These are phyloP conservation scores for Scelioninae gen. 2 DNA, from an alignment of 2,888 invertebrate genomes.

Conservation along the genomic window DNA sequence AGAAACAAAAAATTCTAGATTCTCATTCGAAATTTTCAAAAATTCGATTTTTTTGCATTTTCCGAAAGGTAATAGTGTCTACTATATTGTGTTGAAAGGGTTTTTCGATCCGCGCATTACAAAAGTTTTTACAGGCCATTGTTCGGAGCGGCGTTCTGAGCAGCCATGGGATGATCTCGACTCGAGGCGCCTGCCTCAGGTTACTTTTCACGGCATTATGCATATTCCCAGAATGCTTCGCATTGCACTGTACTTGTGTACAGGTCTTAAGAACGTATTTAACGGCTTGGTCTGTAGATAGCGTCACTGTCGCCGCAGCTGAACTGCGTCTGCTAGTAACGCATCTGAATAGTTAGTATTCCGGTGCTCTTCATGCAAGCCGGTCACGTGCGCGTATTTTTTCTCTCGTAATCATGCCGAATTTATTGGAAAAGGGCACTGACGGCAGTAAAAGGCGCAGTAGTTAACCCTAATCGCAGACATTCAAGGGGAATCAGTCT, in stretches of 20 bases:
- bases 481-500: constrained; percentile 15
- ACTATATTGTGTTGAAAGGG: constrained; percentile 25
- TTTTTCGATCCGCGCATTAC: constrained; percentile 25
- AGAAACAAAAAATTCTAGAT: no score
- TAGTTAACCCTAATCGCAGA: constrained; percentile 6
- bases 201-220: constrained; percentile 19
- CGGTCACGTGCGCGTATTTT: neutral
- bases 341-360: constrained; percentile 20
- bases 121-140: constrained; percentile 34
- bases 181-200: constrained; percentile 7
- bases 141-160: constrained; percentile 21
- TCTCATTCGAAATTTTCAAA: constrained; percentile 29
- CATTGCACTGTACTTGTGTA: constrained; percentile 1
- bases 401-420: neutral
- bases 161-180: constrained; percentile 18
- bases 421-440: constrained; percentile 2
- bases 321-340: constrained; percentile 6
- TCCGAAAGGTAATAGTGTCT: constrained; percentile 26
- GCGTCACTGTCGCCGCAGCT: constrained; percentile 14
- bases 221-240: constrained; percentile 27
- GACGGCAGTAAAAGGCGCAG: constrained; percentile 1
- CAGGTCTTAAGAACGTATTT: constrained; percentile 7
- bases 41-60: constrained; percentile 29
- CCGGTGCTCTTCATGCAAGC: constrained; percentile 3
- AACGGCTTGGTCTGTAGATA: neutral